Base-by-base conservation (phyloP, 2,888 invertebrate genomes). In the Falcaria lacertinaria region DNA sequence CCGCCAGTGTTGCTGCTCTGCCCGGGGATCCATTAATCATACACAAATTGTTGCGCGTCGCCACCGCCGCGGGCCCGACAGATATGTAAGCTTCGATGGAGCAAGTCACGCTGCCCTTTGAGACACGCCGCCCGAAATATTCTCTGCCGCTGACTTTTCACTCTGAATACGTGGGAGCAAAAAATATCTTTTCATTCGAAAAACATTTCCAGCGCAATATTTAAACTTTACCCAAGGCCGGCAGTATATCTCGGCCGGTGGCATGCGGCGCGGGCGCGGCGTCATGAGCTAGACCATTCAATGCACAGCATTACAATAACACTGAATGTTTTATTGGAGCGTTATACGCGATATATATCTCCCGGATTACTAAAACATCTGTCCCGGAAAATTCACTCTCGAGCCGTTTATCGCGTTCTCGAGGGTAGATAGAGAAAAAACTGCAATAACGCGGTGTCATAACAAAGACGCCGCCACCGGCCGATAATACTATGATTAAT, bases 401-500 rank as follows among this genome's bases (percentile, higher is more conserved):
- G 69, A 76, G 64, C 54, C 77, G 72, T 77, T 81, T 80, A 80
- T 80, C 79, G 82, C 69, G 62, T 65, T 66, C 74, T 77, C 66
- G 80, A 80, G 84, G 85, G 86, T 76, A 84, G 85, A 82, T 81
- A 78, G 74, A 80, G 79, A 85, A 87, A 86, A 86, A 86, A 85
- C 79, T 87, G 88, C 89, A 88, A 86, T 87, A 88, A 83, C 82
- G 80, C 74, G 81, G 81, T 85, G 86, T 87, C 87, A 88, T 88
- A 88, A 88, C 88, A 88, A 78, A 86, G 88, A 84, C 82, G 81
- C 77, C 72, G 75, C 72, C 74, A 73, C 75, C 79, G 79, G 66
- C 80, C 86, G 89, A 88, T 89, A 89, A 89, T 87, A 77, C 85
- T 83, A 86, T 89, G 89, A 88, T 88, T 89, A 89, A 89, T 89